A percentile compares a stretch with the other conserved stretches of the same genome.
These are phyloP conservation scores for Harmothoe impar DNA, from an alignment of 2,888 invertebrate genomes.

Conservation along the genomic window DNA sequence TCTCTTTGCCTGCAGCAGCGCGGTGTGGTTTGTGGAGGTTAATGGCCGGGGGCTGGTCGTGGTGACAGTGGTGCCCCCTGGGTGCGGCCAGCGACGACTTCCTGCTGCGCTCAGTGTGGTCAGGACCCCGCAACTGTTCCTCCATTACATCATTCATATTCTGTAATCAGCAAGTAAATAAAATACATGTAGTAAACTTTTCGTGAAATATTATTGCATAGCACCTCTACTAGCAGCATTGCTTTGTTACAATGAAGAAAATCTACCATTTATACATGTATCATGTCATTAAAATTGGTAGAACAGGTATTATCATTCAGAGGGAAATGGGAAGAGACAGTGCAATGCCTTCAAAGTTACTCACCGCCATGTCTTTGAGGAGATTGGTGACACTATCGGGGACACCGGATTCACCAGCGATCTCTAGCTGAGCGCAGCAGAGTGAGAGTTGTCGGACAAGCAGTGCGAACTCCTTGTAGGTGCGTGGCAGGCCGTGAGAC, in stretches of 20 bases:
- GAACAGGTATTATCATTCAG: too few relatives aligned
- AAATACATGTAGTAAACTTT: too few relatives aligned
- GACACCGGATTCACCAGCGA: slow-evolving; percentile 65
- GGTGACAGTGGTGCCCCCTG: not conserved
- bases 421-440: slow-evolving; percentile 70
- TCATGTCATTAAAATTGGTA: too few relatives aligned
- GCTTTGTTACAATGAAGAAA: too few relatives aligned
- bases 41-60: not conserved
- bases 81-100: not conserved
- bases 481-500: slow-evolving; percentile 75
- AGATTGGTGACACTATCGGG: slow-evolving; percentile 66
- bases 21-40: not conserved
- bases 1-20: not conserved
- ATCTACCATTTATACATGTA: too few relatives aligned
- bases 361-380: slow-evolving; percentile 65
- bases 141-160: slow-evolving; percentile 51
- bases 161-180: not conserved
- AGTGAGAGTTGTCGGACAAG: slow-evolving; percentile 73
- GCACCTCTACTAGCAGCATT: too few relatives aligned
- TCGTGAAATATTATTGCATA: too few relatives aligned
- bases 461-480: slow-evolving; percentile 76
- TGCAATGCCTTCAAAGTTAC: slow-evolving; percentile 27
- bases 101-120: not conserved
- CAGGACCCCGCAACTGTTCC: not conserved
- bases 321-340: too few relatives aligned